Base-by-base conservation (phyloP, 2,113 vertebrate genomes). In the Haemorhous mexicanus region DNA sequence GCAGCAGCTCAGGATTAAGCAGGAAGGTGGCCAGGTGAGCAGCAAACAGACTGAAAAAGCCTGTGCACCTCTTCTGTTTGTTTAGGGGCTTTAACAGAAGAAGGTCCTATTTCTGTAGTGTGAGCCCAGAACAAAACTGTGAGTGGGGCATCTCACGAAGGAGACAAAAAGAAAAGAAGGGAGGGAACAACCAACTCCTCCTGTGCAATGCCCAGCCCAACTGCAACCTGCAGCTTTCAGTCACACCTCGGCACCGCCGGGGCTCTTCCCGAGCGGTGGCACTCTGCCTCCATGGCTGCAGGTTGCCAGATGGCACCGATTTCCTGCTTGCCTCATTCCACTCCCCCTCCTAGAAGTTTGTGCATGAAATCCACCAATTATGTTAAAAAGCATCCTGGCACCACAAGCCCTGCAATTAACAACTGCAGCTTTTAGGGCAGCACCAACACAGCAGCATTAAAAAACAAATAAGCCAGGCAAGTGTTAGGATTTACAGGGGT, bases 291-390 rank as follows among this genome's bases (percentile, higher is more conserved):
- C 78, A 10, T 3, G 87, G 33, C 89, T 92, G 78, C 92, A 95
- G 64, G 53, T 77, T 95, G 96, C 83, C 96, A 95, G 95, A 97
- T 90, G 91, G 90, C 90, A 80, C 74, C 3, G n/a, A 88, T 94
- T 92, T 88, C 93, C 92, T 84, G 92, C 84, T 49, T 76, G 35
- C 77, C 90, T 93, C 90, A 83, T 92, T 69, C 85, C 74, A 47
- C 93, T 95, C 90, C 92, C 93, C 92, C 92, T 94, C 93, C 44
- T 22, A 82, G 83, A 94, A 96, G 89, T 91, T 78, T 61, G 88
- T 85, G 92, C 95, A 90, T 93, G 86, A 97, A 97, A 97, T 90
- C 93, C 67, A 82, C 73, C 96, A 82, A 96, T 97, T 93, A 93
- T 91, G 86, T 92, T 96, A 89, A 90, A 91, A 96, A 90, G 90